phyloP scores from a whole-genome alignment of 2,888 invertebrate species.

The Drosophila dives region DNA sequence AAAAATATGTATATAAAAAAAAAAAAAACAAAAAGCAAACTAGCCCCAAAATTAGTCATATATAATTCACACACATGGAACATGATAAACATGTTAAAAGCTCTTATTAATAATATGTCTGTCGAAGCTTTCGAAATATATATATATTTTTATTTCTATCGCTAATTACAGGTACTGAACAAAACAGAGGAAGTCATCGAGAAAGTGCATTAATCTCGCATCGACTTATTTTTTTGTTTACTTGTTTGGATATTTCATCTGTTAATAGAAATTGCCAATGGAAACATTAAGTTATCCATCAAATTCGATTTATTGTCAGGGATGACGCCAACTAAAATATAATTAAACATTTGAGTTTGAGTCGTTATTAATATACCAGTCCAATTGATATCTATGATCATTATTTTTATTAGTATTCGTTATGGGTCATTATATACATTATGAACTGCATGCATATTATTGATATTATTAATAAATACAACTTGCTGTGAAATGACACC shows the following conservation, averaged over 20 bases:
- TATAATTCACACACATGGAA: neutral
- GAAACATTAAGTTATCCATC: neutral
- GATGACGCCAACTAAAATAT: conserved; percentile 2
- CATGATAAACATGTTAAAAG: neutral
- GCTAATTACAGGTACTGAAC: neutral
- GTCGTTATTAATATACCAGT: conserved; percentile 10
- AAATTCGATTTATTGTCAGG: neutral
- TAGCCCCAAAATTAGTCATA: neutral
- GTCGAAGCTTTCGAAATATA: neutral
- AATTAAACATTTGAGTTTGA: conserved; percentile 2
- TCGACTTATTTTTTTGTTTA: neutral
- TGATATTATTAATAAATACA: conserved; percentile 10
- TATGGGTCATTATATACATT: conserved; percentile 25
- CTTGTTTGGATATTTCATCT: neutral
- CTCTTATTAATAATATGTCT: neutral
- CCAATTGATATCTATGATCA: conserved; percentile 4
- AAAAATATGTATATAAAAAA: neutral
- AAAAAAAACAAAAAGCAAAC: neutral
- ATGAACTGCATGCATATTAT: conserved; percentile 8
- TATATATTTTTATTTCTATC: neutral
- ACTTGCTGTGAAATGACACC: conserved; percentile 26
- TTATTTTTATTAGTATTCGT: neutral
- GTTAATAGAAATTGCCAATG: neutral
- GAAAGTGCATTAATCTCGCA: neutral
- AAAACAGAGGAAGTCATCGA: neutral